Evolutionary conservation across 2,888 invertebrate genomes (phyloP).

Genomic region (Spodoptera picta): DNA sequence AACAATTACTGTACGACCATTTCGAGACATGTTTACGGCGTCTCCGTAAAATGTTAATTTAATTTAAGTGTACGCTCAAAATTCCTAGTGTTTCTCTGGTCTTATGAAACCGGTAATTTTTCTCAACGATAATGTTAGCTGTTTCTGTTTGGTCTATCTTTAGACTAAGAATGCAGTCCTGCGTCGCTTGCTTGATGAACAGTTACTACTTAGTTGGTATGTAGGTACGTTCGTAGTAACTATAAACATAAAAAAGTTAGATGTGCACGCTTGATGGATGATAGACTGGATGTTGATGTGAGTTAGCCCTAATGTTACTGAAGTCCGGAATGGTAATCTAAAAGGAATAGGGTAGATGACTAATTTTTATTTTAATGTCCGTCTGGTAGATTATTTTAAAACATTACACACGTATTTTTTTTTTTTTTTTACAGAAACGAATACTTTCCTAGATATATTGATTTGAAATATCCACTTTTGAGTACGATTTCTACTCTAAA

Average conservation of each 20-base stretch:
- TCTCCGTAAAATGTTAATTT: conserved; percentile 17
- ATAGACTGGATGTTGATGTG: neutral
- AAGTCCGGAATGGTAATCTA: too few species aligned
- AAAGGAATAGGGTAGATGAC: too few species aligned
- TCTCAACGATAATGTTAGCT: conserved; percentile 42
- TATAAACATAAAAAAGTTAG: neutral
- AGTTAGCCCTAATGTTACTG: neutral
- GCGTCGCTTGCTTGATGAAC: conserved; percentile 28
- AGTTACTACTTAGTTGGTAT: conserved; percentile 37
- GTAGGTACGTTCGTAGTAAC: conserved; percentile 27
- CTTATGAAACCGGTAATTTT: conserved; percentile 44
- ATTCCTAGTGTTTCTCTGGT: conserved; percentile 28
- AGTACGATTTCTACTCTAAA: too few species aligned
- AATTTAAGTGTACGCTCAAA: conserved; percentile 23
- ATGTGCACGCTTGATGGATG: neutral
- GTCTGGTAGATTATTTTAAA: too few species aligned
- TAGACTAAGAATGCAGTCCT: conserved; percentile 49
- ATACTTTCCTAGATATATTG: too few species aligned
- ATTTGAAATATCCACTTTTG: too few species aligned
- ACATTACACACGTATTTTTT: too few species aligned
- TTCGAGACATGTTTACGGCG: conserved; percentile 2
- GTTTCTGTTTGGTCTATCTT: conserved; percentile 51
- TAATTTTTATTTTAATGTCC: too few species aligned
- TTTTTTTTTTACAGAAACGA: too few species aligned
- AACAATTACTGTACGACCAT: conserved; percentile 7